Evolutionary conservation across 2,797 vertebrate genomes (phyloP).

Genomic region (Jordanella pulchra): DNA sequence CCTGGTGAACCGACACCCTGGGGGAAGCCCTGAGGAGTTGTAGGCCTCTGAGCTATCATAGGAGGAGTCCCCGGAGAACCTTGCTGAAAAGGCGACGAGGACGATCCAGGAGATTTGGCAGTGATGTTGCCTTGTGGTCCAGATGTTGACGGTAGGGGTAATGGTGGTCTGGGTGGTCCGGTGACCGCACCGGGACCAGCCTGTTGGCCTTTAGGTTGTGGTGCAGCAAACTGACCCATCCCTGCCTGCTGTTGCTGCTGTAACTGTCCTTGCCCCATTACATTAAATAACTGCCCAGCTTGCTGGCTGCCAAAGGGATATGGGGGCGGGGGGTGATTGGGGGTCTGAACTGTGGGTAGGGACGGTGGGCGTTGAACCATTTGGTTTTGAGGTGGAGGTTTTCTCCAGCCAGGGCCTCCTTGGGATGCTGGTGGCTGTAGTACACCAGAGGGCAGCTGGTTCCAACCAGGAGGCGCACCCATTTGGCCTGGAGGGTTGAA

Average conservation of each 20-base stretch:
- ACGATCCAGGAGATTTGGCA: conserved; percentile 96
- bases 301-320: conserved; percentile 99
- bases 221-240: conserved; percentile 91
- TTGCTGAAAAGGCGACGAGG: conserved; percentile 96
- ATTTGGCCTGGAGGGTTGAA: conserved; percentile 92
- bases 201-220: conserved; percentile 93
- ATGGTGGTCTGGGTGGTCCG: conserved; percentile 85
- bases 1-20: conserved; percentile 94
- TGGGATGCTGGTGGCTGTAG: conserved; percentile 89
- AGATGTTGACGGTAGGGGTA: conserved; percentile 84
- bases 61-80: conserved; percentile 96
- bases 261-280: conserved; percentile 89
- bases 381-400: conserved; percentile 87
- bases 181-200: conserved; percentile 80
- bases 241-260: conserved; percentile 86
- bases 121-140: conserved; percentile 91
- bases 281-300: conserved; percentile 86
- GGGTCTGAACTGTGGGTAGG: conserved; percentile 92
- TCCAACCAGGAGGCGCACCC: conserved; percentile 92
- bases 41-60: conserved; percentile 91
- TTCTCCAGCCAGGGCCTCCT: conserved; percentile 91
- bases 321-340: conserved; percentile 95
- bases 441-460: conserved; percentile 90
- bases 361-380: conserved; percentile 91
- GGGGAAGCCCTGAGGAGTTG: conserved; percentile 93